Conservation (phyloP, 1,140 invertebrate genomes). For the Physella acuta region DNA sequence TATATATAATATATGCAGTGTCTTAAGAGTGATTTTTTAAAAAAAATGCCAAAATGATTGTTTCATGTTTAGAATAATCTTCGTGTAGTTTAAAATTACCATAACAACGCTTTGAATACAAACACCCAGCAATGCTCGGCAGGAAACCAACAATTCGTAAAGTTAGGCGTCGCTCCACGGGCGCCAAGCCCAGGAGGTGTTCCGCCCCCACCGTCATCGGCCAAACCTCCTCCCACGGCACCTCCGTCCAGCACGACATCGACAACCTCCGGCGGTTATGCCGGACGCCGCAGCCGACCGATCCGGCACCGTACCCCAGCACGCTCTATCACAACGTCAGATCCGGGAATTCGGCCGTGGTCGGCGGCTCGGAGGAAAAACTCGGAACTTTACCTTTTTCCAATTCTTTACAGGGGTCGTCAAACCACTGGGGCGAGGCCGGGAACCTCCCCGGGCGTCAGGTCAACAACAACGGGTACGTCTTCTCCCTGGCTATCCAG, state of each 20-base stretch:
- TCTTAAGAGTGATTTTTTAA: too few relatives aligned
- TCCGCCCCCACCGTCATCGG: conserved; percentile 31
- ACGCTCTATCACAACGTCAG: too few relatives aligned
- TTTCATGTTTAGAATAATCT: too few relatives aligned
- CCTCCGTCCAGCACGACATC: conserved; percentile 11
- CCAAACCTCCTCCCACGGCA: conserved; percentile 9
- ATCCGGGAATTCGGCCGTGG: too few relatives aligned
- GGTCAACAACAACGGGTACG: background rate
- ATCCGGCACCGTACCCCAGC: too few relatives aligned
- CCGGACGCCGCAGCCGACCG: conserved; percentile 24
- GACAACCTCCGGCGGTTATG: conserved; percentile 24
- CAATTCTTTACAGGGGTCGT: background rate
- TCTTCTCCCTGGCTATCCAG: background rate
- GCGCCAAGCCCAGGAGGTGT: conserved; percentile 29
- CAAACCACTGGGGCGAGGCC: background rate
- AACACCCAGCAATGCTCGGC: conserved; percentile 26
- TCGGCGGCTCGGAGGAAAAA: background rate
- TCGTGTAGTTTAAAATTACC: too few relatives aligned
- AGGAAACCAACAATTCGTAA: conserved; percentile 29
- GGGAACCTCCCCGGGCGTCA: background rate
- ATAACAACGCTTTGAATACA: too few relatives aligned
- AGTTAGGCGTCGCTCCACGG: conserved; percentile 25
- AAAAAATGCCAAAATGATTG: too few relatives aligned
- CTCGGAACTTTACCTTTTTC: background rate
- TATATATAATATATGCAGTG: too few relatives aligned